Base-by-base conservation (phyloP, 2,113 vertebrate genomes). In the Leptobrachium leishanense region DNA sequence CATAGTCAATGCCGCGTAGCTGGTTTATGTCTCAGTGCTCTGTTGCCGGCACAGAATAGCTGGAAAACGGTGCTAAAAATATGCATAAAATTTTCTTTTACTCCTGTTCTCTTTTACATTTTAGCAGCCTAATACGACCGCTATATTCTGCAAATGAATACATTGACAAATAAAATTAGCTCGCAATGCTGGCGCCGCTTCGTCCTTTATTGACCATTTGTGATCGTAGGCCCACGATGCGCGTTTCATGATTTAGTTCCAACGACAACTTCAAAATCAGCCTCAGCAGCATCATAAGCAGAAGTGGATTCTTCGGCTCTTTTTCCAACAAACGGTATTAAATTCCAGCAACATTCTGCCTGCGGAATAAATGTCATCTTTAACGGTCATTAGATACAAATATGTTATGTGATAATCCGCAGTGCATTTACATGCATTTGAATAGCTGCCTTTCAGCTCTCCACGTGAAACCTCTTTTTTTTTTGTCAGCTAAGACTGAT, bases 361-460 rank as follows among this genome's bases (percentile, higher is more conserved):
- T 44, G 70, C 46, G 50, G 72, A 81, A 74, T 81, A 68, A 74
- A 81, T 81, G 63, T 57, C 59, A 68, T 68, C 71, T 81, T 74
- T 81, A 74, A 79, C 71, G 62, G 78, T 68, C 78, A 81, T 81
- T 81, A 81, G 71, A 81, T 74, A 74, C 78, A 81, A 74, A 81
- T 81, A 81, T 81, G 78, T 81, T 74, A 74, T 74, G 72, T 57
- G 78, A 74, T 81, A 81, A 81, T 74, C 71, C 46, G 65, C 72
- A 81, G 65, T 74, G 71, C 54, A 81, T 81, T 81, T 81, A 74
- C 72, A 81, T 74, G 78, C 43, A 81, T 74, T 74, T 68, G 41
- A 81, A 74, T 81, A 74, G 64, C 71, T 81, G 72, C 54, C 78
- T 62, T 74, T 68, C 72, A 69, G 72, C 71, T 73, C 53, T 73